A percentile compares a stretch with the other conserved stretches of the same genome.
phyloP scores from a whole-genome alignment of 2,888 invertebrate genomes.

The Drosophila rubida region DNA sequence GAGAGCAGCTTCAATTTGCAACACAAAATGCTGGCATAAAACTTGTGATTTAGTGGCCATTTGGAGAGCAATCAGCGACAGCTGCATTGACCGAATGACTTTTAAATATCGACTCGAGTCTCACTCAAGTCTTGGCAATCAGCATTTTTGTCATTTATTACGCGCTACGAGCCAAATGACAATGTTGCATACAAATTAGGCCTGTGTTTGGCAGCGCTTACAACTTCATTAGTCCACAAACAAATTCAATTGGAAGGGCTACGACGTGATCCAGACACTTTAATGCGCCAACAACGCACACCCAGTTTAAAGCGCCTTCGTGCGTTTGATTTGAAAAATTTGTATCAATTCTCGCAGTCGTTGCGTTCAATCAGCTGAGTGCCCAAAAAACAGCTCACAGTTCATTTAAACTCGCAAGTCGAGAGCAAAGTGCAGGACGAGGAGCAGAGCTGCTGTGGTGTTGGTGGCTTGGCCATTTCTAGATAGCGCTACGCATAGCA shows the following conservation, averaged over 20 bases:
- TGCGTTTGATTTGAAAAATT: conserved; percentile 37
- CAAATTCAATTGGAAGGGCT: conserved; percentile 45
- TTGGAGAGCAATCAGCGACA: conserved; percentile 69
- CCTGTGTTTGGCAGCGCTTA: background rate
- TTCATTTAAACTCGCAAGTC: conserved; percentile 60
- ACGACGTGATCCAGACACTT: conserved; percentile 37
- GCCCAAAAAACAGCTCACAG: conserved; percentile 57
- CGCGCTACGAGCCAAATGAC: conserved; percentile 22
- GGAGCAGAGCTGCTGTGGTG: background rate
- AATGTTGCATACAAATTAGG: conserved; percentile 52
- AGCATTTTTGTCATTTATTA: conserved; percentile 46
- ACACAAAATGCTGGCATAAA: conserved; percentile 67
- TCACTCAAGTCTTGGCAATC: conserved; percentile 40
- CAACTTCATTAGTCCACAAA: conserved; percentile 42
- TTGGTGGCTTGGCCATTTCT: conserved; percentile 45
- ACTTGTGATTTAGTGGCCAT: conserved; percentile 67
- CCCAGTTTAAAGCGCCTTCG: conserved; percentile 45
- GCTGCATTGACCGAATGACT: conserved; percentile 69
- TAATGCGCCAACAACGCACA: conserved; percentile 47
- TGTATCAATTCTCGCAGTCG: conserved; percentile 26
- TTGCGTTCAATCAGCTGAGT: conserved; percentile 66
- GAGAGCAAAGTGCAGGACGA: background rate
- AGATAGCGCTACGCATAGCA: conserved; percentile 61
- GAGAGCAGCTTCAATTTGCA: conserved; percentile 58
- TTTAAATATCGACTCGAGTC: conserved; percentile 55